Base-by-base conservation (phyloP, 1,140 invertebrate genomes). In the Conus ventricosus region DNA sequence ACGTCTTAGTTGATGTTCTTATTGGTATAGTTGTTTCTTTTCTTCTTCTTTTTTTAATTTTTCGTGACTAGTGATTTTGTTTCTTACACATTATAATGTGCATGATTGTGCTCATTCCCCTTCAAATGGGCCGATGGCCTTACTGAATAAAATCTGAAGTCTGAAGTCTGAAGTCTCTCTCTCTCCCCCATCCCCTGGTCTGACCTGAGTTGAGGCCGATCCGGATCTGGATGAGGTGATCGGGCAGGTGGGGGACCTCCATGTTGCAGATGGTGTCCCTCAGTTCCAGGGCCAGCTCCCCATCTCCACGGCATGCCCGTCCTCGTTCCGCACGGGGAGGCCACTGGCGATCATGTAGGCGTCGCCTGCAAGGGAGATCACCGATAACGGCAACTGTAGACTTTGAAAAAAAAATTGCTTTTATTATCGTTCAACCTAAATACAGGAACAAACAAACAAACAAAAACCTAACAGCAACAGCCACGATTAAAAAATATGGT, bases 171-270 rank as follows among this genome's bases (percentile, higher is more conserved):
- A n/a, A n/a, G 0, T 39, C 39, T 39, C 39, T 39, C 39, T 39
- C 39, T 39, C 39, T 39, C n/a, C n/a, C n/a, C n/a, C n/a, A n/a
- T n/a, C 27, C 57, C 60, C n/a, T 84, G 10, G 13, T 57, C 84
- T 89, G 90, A 98, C 98, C 98, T 92, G 98, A 98, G 93, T 99
- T 98, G 91, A 99, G 97, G 89, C 98, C 99, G 93, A 99, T 99
- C 90, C 99, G 95, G 1, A 99, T 96, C 95, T 97, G 97, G 20
- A 99, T 95, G 89, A 97, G 96, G 90, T 97, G 97, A 27, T 97
- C 97, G 1, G 97, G 97, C 88, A 97, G 96, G 92, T 99, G 98
- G 53, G 97, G 96, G 76, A 99, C 97, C 4, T 96, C 97, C 93
- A 99, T 99, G 7, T 97, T 97, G 91, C 97, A 96, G 3, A 98